Base-by-base conservation (phyloP, 2,113 vertebrate genomes). In the Microtus ochrogaster region DNA sequence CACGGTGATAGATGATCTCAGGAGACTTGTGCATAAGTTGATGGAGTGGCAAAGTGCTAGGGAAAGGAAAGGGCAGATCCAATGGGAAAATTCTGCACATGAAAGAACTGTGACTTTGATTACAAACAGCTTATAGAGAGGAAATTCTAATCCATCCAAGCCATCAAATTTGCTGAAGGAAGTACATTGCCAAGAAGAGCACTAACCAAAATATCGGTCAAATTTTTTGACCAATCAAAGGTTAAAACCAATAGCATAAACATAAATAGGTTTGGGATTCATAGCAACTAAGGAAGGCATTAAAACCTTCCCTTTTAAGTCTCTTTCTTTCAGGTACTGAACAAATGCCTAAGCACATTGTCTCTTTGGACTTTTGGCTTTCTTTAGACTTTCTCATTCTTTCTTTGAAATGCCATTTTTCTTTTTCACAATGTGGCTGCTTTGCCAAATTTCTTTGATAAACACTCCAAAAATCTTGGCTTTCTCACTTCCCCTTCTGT, bases 171-270 rank as follows among this genome's bases (percentile, higher is more conserved):
- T 55, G 44, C 30, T 84, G 28, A 93, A 79, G 6, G 13, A 30
- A 91, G 16, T 84, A 13, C 30, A 88, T 41, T 44, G 55, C 22
- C 49, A 91, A 65, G 68, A 14, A 91, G 55, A 93, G 11, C 33
- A 39, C 52, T 39, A 79, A 30, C 1, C 12, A 33, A 79, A 26
- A 14, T 52, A 73, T 16, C 21, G 17, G 44, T 87, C 11, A 84
- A 82, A 73, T 30, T 0, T 41, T 88, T 88, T 93, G 61, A 93
- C 5, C 63, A 68, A 66, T 52, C 68, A 85, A 49, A 90, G 28
- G 13, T 93, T 91, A 77, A 91, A 92, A 70, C 39, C 22, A 52
- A 49, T 36, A 68, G 2, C 58, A 94, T 86, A 44, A 92, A 85
- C 73, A 55, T 2, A 72, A 72, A 61, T 41, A 74, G 0, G 3